Evolutionary conservation across 1,140 invertebrate genomes (phyloP), one percentile per base, ranked within the genome.

Genomic region (Papilio aristodemus): DNA sequence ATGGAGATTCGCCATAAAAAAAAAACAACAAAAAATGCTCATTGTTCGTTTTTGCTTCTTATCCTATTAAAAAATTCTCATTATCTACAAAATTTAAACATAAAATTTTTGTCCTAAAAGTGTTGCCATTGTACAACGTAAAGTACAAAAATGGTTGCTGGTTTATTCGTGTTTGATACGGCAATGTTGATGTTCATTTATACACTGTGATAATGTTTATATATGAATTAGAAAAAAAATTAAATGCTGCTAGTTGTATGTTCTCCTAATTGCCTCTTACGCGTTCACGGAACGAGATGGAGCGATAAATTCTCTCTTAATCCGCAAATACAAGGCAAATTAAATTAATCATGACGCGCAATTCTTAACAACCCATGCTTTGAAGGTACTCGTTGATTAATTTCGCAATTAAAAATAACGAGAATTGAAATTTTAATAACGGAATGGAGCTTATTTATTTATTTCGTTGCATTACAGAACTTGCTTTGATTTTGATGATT

Each of bases 321-420:
- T 46, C 43, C 8, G 17, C 43, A 46, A 43, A 50, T 50, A 50
- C 46, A 50, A 50, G 46, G 46, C 46, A 50, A 50, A 50, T 43
- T 43, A 43, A 43, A 43, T 50, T 50, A 50, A 50, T 50, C 46
- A 50, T 50, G 46, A 22, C 17, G 46, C 19, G 9, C 19, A 50
- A 50, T 50, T 50, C 46, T 50, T 50, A 9, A 50, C 46, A 50
- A 50, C 46, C 9, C 9, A 50, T 50, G 46, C 46, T 50, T 50
- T 50, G 46, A 46, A 41, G 19, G 19, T 46, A 46, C 46, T 50
- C 46, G 46, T 22, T 50, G 46, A 50, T 50, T 50, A 50, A 50
- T 50, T 22, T 50, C 17, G 9, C 46, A 50, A 22, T 50, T 50
- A 22, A 50, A 50, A 50, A 50, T 50, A 50, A 50, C 46, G 46